Percentiles rank a stretch among this genome's conserved stretches.
phyloP scores from a whole-genome alignment of 2,888 invertebrate genomes.

The Morpho achilles region DNA sequence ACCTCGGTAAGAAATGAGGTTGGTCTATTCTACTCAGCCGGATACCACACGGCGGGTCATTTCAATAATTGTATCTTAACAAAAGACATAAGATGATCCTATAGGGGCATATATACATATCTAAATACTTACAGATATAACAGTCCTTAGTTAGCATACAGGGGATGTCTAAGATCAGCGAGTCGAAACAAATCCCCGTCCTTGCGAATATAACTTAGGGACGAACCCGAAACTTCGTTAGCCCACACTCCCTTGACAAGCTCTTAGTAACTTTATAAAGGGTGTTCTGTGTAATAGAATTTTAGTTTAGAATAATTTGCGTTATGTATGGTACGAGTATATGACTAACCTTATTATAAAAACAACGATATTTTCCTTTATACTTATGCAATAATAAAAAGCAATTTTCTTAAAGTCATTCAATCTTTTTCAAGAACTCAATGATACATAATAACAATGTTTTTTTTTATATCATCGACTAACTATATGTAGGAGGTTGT shows the following conservation, averaged over 20 bases:
- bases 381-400: no score
- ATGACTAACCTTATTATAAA: no score
- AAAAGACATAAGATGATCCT: background rate
- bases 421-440: no score
- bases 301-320: background rate
- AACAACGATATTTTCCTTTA: no score
- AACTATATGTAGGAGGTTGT: no score
- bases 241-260: slow-evolving; percentile 46
- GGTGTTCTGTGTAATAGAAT: slow-evolving; percentile 17
- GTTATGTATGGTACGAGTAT: background rate
- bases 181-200: slow-evolving; percentile 47
- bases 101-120: background rate
- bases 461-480: no score
- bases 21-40: no score
- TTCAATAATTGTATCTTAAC: no score
- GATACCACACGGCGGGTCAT: no score
- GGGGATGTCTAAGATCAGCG: slow-evolving; percentile 56
- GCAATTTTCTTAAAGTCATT: no score
- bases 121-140: background rate
- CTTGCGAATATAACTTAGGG: slow-evolving; percentile 67
- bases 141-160: slow-evolving; percentile 39
- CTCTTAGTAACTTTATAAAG: slow-evolving; percentile 31
- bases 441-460: no score
- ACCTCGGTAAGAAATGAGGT: no score
- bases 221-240: slow-evolving; percentile 63